Conservation (phyloP, 2,888 invertebrate genomes). For the Dasypogon diadema region DNA sequence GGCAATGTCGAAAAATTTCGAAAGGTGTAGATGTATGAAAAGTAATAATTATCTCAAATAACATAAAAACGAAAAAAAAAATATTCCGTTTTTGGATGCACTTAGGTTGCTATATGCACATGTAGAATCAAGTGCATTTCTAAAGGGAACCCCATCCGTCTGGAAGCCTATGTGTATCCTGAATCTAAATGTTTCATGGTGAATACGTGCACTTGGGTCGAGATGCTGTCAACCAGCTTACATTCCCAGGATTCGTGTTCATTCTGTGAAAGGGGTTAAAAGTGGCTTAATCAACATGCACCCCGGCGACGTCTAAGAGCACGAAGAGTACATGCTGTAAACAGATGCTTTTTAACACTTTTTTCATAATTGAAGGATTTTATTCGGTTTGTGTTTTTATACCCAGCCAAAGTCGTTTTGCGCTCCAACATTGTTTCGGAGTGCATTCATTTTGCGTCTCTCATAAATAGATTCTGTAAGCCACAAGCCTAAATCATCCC, state of each 20-base stretch:
- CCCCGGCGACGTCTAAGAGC: slow-evolving; percentile 55
- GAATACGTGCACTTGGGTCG: slow-evolving; percentile 50
- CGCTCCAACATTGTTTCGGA: slow-evolving; percentile 44
- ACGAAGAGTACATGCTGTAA: slow-evolving; percentile 48
- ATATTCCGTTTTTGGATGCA: slow-evolving; percentile 55
- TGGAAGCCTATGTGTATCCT: slow-evolving; percentile 48
- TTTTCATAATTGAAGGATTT: slow-evolving; percentile 50
- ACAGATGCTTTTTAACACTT: slow-evolving; percentile 50
- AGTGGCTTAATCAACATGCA: slow-evolving; percentile 57
- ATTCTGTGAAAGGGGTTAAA: slow-evolving; percentile 50
- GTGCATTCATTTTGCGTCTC: slow-evolving; percentile 32
- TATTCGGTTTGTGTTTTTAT: slow-evolving; percentile 48
- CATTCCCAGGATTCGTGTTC: slow-evolving; percentile 52
- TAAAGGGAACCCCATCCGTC: slow-evolving; percentile 53
- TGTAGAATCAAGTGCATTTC: slow-evolving; percentile 55
- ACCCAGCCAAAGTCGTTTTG: slow-evolving; percentile 38
- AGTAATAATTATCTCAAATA: slow-evolving; percentile 47
- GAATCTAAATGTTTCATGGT: slow-evolving; percentile 42
- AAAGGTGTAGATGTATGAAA: slow-evolving; percentile 49
- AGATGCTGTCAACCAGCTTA: slow-evolving; percentile 49
- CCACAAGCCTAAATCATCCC: slow-evolving; percentile 22
- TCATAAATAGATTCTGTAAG: slow-evolving; percentile 22
- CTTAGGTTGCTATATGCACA: slow-evolving; percentile 54
- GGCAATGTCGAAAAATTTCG: slow-evolving; percentile 19
- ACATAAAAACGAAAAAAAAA: slow-evolving; percentile 41